A percentile compares a stretch with the other conserved stretches of the same genome.
phyloP scores from a whole-genome alignment of 1,140 invertebrate genomes.

The Catajapyx aquilonaris region DNA sequence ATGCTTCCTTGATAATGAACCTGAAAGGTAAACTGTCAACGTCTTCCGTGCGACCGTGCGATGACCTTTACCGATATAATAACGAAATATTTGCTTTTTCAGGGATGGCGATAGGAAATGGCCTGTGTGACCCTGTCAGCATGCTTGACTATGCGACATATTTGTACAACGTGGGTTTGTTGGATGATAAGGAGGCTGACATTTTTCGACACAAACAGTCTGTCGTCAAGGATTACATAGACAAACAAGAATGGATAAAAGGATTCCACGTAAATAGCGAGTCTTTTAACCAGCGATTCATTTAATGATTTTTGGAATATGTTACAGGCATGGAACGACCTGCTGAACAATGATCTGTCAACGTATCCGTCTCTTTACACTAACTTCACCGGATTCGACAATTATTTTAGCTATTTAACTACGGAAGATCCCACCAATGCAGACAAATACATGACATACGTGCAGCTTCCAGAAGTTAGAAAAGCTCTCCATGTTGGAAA shows the following conservation, averaged over 20 bases:
- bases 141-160: constrained; percentile 26
- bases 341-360: constrained; percentile 46
- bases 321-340: constrained; percentile 33
- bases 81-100: constrained; percentile 1
- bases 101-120: constrained; percentile 29
- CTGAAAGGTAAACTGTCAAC: constrained; percentile 11
- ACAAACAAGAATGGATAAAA: too few relatives aligned
- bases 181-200: constrained; percentile 21
- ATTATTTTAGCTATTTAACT: constrained; percentile 57
- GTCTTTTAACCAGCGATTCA: too few relatives aligned
- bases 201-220: too few relatives aligned
- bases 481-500: constrained; percentile 62
- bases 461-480: not conserved
- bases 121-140: constrained; percentile 23
- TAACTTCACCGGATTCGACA: constrained; percentile 54
- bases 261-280: too few relatives aligned
- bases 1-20: constrained; percentile 9
- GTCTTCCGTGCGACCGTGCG: not conserved
- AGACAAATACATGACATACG: not conserved
- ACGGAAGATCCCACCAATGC: not conserved
- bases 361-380: constrained; percentile 38
- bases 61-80: not conserved
- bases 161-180: constrained; percentile 25
- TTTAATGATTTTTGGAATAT: too few relatives aligned
- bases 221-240: too few relatives aligned